phyloP scores from a whole-genome alignment of 2,797 vertebrate genomes.

The Loriculus beryllinus region DNA sequence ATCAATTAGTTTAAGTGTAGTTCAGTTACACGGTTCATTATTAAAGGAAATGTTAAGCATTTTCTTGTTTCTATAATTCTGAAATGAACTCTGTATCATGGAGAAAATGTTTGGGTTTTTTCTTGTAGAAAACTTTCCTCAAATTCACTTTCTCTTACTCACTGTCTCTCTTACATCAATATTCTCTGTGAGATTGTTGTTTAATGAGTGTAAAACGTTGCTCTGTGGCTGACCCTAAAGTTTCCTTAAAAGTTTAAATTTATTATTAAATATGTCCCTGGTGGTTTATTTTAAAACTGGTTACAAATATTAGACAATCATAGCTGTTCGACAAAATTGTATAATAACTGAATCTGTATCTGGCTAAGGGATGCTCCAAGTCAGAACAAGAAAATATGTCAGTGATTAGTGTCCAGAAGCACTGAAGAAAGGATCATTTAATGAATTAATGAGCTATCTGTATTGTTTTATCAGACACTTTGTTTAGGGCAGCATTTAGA shows the following conservation, averaged over 20 bases:
- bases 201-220: not conserved
- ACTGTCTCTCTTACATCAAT: rapidly evolving
- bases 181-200: not conserved
- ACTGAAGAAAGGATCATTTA: not conserved
- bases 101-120: not conserved
- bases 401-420: not conserved
- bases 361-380: not conserved
- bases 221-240: not conserved
- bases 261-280: not conserved
- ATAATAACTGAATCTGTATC: not conserved
- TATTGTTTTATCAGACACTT: not conserved
- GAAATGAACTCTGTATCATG: not conserved
- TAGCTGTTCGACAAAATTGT: not conserved
- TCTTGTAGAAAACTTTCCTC: not conserved
- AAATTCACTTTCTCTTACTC: not conserved
- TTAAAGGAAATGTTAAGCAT: not conserved
- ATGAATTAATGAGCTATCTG: not conserved
- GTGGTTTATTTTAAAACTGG: not conserved
- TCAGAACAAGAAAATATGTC: not conserved
- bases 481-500: not conserved
- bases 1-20: not conserved
- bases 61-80: not conserved
- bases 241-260: not conserved
- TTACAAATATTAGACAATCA: not conserved
- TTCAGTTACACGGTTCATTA: not conserved